Percentiles rank a stretch among this genome's conserved stretches.
phyloP scores from a whole-genome alignment of 2,888 invertebrate genomes.

The Apamea sordens region DNA sequence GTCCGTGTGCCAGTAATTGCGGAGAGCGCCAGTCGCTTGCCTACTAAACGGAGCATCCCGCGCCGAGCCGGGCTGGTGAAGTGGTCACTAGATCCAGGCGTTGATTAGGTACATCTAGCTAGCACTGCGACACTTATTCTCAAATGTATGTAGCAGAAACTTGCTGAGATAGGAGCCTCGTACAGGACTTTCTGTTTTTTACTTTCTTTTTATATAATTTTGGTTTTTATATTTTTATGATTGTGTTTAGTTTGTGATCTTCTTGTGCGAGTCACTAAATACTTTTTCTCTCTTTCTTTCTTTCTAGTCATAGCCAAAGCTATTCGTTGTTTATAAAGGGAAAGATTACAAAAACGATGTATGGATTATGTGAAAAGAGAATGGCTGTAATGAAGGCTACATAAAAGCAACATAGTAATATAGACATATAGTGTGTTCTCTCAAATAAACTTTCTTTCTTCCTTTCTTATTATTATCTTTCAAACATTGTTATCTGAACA shows the following conservation, averaged over 20 bases:
- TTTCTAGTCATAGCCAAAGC: not conserved
- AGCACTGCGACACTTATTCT: too few species aligned
- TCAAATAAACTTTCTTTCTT: not conserved
- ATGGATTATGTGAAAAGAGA: not conserved
- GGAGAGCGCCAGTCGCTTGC: conserved; percentile 27
- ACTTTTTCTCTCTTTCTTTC: too few species aligned
- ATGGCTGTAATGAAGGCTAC: not conserved
- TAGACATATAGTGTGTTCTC: not conserved
- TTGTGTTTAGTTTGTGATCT: not conserved
- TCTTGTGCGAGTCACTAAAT: too few species aligned
- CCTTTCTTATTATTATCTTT: not conserved
- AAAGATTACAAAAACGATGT: not conserved
- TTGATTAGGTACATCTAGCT: not conserved
- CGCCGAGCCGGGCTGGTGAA: conserved; percentile 5
- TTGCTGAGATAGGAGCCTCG: too few species aligned
- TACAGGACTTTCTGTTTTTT: too few species aligned
- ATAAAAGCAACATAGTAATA: not conserved
- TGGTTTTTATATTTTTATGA: not conserved
- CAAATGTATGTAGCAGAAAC: too few species aligned
- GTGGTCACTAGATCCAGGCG: not conserved
- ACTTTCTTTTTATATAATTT: too few species aligned
- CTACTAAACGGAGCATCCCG: conserved; percentile 40
- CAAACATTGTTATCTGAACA: conserved; percentile 6
- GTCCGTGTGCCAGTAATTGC: conserved; percentile 47
- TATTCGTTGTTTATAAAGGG: not conserved